phyloP scores from a whole-genome alignment of 2,113 vertebrate genomes.

The Probosciger aterrimus region DNA sequence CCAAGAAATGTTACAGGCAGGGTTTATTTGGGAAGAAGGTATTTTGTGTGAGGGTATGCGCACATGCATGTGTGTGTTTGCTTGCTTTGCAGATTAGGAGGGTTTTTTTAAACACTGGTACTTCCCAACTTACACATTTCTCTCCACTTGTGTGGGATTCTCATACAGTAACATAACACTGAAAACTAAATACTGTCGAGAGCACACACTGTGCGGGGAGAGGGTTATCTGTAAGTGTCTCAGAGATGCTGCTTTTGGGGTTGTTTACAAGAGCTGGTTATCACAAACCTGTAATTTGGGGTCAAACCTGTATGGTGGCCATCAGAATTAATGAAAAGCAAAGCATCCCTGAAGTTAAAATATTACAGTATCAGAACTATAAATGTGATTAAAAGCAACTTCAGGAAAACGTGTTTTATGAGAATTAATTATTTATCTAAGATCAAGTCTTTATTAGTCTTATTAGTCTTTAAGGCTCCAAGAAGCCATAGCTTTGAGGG shows the following conservation, averaged over 20 bases:
- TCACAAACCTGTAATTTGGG: not conserved
- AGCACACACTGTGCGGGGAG: not conserved
- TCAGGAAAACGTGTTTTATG: not conserved
- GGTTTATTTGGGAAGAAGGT: not conserved
- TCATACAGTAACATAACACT: not conserved
- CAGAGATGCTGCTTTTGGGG: not conserved
- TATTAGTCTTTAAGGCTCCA: not conserved
- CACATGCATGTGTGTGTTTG: rapidly evolving
- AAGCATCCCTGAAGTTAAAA: not conserved
- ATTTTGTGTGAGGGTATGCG: not conserved
- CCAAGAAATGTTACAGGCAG: not conserved
- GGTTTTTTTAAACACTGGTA: not conserved
- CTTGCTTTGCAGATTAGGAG: not conserved
- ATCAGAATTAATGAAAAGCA: not conserved
- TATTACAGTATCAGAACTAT: not conserved
- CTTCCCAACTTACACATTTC: not conserved
- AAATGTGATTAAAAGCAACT: not conserved
- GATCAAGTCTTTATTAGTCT: not conserved
- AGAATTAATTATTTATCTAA: not conserved
- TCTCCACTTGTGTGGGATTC: not conserved
- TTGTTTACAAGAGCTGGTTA: not conserved
- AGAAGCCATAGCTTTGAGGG: not conserved
- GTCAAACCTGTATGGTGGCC: not conserved
- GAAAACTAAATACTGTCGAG: not conserved
- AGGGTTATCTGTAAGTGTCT: not conserved